Conservation (phyloP, 2,113 vertebrate species). For the Orientallactaga bullata region DNA sequence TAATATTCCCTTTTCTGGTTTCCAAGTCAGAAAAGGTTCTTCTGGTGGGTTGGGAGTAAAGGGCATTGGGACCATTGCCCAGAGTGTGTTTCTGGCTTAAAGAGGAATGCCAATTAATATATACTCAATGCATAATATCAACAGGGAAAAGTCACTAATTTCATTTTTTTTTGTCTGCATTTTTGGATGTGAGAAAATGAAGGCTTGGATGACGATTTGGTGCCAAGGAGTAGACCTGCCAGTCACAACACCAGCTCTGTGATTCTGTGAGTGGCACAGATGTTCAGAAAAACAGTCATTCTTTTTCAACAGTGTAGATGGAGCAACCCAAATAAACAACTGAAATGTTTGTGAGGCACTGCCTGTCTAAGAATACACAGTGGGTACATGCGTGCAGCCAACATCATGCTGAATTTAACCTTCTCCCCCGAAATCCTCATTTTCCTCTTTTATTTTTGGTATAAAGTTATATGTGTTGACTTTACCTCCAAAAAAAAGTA, state of each 20-base stretch:
- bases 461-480: neutral
- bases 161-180: neutral
- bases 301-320: neutral
- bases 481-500: conserved; percentile 13
- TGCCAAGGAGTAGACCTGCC: neutral
- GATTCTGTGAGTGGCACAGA: neutral
- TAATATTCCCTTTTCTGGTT: conserved; percentile 44
- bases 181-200: conserved; percentile 17
- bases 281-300: neutral
- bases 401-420: neutral
- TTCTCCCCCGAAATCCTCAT: neutral
- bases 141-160: conserved; percentile 1
- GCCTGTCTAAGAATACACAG: neutral
- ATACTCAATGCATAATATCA: neutral
- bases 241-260: neutral
- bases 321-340: neutral
- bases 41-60: neutral
- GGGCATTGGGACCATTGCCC: neutral
- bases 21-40: neutral
- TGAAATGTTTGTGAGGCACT: neutral
- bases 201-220: neutral
- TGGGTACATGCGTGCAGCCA: neutral
- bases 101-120: neutral
- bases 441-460: conserved; percentile 22
- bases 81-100: neutral